phyloP scores from a whole-genome alignment of 2,113 vertebrate genomes.

The Megaceryle maxima region DNA sequence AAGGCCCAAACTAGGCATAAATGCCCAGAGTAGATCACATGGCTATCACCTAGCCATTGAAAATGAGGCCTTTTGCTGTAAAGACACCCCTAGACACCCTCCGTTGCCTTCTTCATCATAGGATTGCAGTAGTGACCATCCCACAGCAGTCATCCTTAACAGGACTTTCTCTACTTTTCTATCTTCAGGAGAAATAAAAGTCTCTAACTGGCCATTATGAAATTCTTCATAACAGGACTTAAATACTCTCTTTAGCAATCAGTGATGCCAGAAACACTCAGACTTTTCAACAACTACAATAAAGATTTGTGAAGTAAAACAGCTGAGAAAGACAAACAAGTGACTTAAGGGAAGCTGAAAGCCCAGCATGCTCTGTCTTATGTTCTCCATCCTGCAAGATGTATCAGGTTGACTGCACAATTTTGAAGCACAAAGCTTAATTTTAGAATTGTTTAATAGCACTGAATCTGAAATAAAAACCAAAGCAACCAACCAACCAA shows the following conservation, averaged over 20 bases:
- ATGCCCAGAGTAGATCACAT: neutral
- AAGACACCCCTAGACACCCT: neutral
- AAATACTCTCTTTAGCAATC: neutral
- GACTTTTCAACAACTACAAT: neutral
- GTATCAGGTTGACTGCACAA: accelerated
- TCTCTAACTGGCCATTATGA: neutral
- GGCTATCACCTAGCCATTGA: neutral
- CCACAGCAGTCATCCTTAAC: neutral
- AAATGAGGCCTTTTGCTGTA: neutral
- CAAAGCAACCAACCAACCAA: no score
- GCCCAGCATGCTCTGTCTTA: accelerated
- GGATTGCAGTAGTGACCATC: neutral
- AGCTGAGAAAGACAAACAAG: neutral
- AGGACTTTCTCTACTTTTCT: neutral
- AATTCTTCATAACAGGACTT: neutral
- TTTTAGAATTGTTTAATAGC: neutral
- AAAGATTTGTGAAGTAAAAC: neutral
- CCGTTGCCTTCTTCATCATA: neutral
- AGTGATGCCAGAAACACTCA: neutral
- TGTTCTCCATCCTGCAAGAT: neutral
- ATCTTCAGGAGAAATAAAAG: neutral
- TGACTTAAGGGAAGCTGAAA: neutral
- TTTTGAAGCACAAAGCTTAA: neutral
- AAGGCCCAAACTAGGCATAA: neutral
- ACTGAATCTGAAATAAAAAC: neutral